Conservation (phyloP, 2,888 invertebrate species). For the Stegana nigrithorax region DNA sequence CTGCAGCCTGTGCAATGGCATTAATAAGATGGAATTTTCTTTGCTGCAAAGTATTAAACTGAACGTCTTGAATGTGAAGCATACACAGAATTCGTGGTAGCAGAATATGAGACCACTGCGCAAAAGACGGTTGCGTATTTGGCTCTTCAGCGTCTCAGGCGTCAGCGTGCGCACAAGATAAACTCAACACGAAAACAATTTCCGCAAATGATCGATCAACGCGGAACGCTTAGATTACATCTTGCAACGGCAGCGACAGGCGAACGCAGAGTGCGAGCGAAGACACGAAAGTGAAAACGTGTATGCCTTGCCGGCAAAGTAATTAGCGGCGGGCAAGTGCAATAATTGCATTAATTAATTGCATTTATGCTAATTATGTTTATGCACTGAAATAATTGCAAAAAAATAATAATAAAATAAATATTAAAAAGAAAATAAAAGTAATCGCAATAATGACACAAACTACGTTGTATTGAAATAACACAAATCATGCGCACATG, state of each 20-base stretch:
- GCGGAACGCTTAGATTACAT: not conserved
- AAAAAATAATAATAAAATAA: too few species aligned
- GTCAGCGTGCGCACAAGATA: slow-evolving; percentile 33
- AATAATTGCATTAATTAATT: slow-evolving; percentile 57
- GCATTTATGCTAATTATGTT: slow-evolving; percentile 44
- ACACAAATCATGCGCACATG: slow-evolving; percentile 1
- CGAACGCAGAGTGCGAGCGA: not conserved
- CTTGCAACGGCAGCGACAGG: not conserved
- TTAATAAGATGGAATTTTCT: too few species aligned
- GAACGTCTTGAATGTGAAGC: too few species aligned
- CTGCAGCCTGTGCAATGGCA: too few species aligned
- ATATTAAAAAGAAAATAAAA: too few species aligned
- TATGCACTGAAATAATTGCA: slow-evolving; percentile 9
- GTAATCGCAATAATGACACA: too few species aligned
- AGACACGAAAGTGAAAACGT: slow-evolving; percentile 32
- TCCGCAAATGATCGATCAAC: slow-evolving; percentile 55
- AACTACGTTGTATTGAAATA: too few species aligned
- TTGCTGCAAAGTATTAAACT: too few species aligned
- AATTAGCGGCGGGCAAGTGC: slow-evolving; percentile 23
- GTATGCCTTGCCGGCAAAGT: slow-evolving; percentile 20
- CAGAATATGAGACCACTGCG: too few species aligned
- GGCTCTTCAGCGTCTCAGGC: not conserved
- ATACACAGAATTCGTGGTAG: too few species aligned
- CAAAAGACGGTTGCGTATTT: too few species aligned
- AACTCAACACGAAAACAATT: slow-evolving; percentile 50